A percentile compares a stretch with the other conserved stretches of the same genome.
These are phyloP conservation scores for Aphelocoma coerulescens DNA, from an alignment of 2,113 vertebrate genomes.

Conservation along the genomic window DNA sequence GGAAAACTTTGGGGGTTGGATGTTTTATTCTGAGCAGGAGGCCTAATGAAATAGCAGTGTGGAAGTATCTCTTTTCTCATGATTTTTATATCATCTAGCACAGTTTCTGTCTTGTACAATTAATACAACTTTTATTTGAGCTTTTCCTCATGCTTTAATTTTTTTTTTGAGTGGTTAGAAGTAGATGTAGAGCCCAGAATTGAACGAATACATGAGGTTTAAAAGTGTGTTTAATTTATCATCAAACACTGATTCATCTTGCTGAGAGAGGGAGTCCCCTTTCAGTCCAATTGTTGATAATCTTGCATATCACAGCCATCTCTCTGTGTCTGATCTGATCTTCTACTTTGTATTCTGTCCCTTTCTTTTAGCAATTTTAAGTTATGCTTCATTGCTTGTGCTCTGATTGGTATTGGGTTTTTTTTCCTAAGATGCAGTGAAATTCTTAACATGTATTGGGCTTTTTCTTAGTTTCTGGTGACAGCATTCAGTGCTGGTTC, in stretches of 20 bases:
- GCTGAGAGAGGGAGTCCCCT: neutral
- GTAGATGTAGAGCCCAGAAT: neutral
- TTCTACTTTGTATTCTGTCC: neutral
- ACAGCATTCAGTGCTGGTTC: neutral
- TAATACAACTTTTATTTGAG: neutral
- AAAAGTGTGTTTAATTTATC: neutral
- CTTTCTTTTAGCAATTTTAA: neutral
- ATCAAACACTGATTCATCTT: neutral
- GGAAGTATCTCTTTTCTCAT: neutral
- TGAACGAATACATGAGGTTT: neutral
- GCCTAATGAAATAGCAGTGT: neutral
- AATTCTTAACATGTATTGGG: neutral
- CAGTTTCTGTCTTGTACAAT: neutral
- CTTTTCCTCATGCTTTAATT: neutral
- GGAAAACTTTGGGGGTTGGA: neutral
- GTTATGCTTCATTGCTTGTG: neutral
- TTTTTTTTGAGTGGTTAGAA: neutral
- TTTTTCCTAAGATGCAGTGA: neutral
- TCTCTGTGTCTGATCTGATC: neutral
- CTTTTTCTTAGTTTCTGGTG: neutral
- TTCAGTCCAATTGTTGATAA: neutral
- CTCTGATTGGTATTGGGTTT: fast-evolving
- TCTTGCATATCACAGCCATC: neutral
- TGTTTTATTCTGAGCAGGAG: neutral
- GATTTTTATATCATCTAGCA: neutral